A percentile compares a stretch with the other conserved stretches of the same genome.
Conservation (phyloP, 2,888 invertebrate genomes). For the Frankliniella fusca region DNA sequence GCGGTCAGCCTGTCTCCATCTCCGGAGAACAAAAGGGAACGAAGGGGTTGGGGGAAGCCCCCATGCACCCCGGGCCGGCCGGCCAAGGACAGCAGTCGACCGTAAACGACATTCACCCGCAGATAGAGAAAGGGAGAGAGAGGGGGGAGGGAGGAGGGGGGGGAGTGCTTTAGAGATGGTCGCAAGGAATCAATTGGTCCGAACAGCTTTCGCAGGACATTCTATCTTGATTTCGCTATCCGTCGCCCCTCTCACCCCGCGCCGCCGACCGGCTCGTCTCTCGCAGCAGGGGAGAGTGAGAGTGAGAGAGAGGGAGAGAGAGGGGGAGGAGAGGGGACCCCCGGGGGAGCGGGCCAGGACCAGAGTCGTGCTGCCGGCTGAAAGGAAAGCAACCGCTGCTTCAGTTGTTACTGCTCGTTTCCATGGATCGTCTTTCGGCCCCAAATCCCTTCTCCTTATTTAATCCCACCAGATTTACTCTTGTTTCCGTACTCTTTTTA, state of each 20-base stretch:
- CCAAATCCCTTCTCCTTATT: conserved; percentile 7
- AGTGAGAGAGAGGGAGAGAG: background rate
- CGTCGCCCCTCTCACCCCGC: background rate
- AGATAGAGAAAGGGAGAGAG: background rate
- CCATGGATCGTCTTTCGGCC: background rate
- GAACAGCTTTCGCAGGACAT: background rate
- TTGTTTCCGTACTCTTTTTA: background rate
- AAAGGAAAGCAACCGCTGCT: background rate
- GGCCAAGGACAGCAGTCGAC: too few species aligned
- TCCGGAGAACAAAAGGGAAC: background rate
- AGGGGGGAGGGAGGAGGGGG: background rate
- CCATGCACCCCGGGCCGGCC: background rate
- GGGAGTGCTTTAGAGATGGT: background rate
- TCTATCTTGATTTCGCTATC: conserved; percentile 7
- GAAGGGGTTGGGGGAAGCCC: background rate
- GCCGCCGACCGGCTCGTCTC: background rate
- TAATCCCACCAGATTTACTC: conserved; percentile 8
- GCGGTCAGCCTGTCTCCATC: background rate
- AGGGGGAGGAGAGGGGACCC: background rate
- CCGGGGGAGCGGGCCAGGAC: background rate
- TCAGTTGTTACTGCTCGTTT: conserved; percentile 3
- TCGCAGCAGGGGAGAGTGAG: background rate
- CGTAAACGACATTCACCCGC: background rate
- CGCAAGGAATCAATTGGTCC: background rate
- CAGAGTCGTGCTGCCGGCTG: background rate